Base-by-base conservation (phyloP, 2,797 vertebrate genomes). In the Kryptopterus vitreolus region DNA sequence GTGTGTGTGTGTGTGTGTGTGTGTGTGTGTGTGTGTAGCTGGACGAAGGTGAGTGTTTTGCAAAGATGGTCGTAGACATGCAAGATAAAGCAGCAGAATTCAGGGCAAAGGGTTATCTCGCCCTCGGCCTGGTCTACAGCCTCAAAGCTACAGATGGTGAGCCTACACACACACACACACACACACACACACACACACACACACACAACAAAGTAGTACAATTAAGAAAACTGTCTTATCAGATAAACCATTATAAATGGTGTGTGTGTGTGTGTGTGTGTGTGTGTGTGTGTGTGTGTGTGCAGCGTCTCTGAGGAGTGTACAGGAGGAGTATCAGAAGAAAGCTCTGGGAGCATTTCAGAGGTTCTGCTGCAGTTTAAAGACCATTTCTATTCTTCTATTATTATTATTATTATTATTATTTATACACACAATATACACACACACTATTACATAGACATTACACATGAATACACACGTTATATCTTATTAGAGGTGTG, bases 261-360 rank as follows among this genome's bases (percentile, higher is more conserved):
- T 50, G 24, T 61, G 18, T 77, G 35, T 52, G 16, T 55, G 24
- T 52, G 20, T 46, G 46, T 73, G 35, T 31, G 22, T 46, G 22
- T 62, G 58, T 77, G 46, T 52, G 26, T 55, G 46, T 77, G 48
- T 59, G 24, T 62, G 53, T 59, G 26, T 52, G 82, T 92, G 87
- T 90, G 82, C 77, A 99, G 98, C 96, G 31, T 98, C 98, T 35
- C 88, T 99, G 91, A 92, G 97, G 86, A 96, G 96, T 88, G 91
- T 93, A 86, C 97, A 99, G 91, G 98, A 99, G 90, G 95, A 98
- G 87, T 95, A 98, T 86, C 98, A 99, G 93, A 96, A 95, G 91
- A 99, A 97, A 91, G 96, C 98, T 85, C 94, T 99, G 86, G 95
- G 95, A 89, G 95, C 97, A 29, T 98, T 99, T 93, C 98, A 99